A percentile compares a stretch with the other conserved stretches of the same genome.
Evolutionary conservation across 2,113 vertebrate genomes (phyloP).

Genomic region (Oplegnathus fasciatus): DNA sequence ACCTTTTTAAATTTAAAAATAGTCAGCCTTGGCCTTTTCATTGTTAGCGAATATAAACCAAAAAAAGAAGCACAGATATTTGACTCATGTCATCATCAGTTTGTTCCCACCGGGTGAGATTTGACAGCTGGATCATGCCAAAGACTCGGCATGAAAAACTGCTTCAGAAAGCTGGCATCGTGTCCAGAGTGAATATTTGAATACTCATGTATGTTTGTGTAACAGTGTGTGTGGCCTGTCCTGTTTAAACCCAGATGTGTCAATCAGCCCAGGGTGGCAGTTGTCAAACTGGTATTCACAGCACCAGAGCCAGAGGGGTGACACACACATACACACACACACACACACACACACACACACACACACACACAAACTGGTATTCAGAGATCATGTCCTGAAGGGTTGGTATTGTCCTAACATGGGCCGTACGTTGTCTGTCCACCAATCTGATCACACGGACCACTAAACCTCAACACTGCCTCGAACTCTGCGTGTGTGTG

Average conservation of each 20-base stretch:
- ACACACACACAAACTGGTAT: constrained; percentile 32
- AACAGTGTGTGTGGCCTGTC: constrained; percentile 56
- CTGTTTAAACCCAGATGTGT: constrained; percentile 74
- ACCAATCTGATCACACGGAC: constrained; percentile 82
- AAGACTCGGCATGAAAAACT: constrained; percentile 48
- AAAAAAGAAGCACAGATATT: constrained; percentile 27
- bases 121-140: constrained; percentile 70
- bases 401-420: constrained; percentile 68
- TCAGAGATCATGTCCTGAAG: constrained; percentile 67
- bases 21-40: constrained; percentile 30
- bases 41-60: constrained; percentile 26
- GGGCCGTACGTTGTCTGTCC: constrained; percentile 65
- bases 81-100: constrained; percentile 54
- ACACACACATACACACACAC: constrained; percentile 10
- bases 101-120: constrained; percentile 54
- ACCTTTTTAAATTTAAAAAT: constrained; percentile 21
- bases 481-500: constrained; percentile 23
- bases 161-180: constrained; percentile 56
- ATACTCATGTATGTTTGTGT: constrained; percentile 44
- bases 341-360: constrained; percentile 29
- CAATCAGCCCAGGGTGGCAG: constrained; percentile 73
- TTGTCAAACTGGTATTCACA: constrained; percentile 66
- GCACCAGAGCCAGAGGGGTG: constrained; percentile 50
- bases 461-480: constrained; percentile 79
- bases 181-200: constrained; percentile 62